Evolutionary conservation across 2,113 vertebrate species (phyloP).

Genomic region (Speoplatyrhinus poulsoni): DNA sequence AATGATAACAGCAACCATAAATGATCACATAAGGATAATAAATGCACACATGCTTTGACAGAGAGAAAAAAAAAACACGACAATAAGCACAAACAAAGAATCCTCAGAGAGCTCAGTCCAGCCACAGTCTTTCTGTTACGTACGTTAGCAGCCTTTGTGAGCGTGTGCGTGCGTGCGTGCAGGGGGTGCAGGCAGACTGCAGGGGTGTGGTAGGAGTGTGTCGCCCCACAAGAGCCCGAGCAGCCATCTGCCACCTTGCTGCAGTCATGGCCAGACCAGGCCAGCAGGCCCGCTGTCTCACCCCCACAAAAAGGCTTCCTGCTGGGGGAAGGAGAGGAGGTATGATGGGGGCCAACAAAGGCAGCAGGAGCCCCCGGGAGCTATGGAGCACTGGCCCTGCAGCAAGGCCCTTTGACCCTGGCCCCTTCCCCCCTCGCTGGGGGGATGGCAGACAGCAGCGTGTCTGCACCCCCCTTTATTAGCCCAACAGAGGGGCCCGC

Average conservation of each 20-base stretch:
- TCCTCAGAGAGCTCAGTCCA: conserved; percentile 55
- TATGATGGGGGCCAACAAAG: conserved; percentile 46
- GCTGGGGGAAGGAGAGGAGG: conserved; percentile 41
- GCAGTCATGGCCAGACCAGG: conserved; percentile 57
- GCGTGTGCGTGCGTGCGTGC: conserved; percentile 45
- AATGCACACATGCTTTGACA: conserved; percentile 46
- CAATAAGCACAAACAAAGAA: conserved; percentile 53
- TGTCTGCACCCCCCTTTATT: conserved; percentile 66
- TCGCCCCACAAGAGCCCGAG: conserved; percentile 82
- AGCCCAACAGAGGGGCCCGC: conserved; percentile 55
- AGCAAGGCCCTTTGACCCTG: conserved; percentile 61
- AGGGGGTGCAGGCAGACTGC: conserved; percentile 18
- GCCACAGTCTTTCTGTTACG: conserved; percentile 10
- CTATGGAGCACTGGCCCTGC: conserved; percentile 10
- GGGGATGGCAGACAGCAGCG: conserved; percentile 57
- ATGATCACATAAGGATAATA: conserved; percentile 52
- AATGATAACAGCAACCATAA: conserved; percentile 52
- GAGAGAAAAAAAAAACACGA: conserved; percentile 46
- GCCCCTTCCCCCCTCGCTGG: conserved; percentile 33
- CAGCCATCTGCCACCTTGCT: conserved; percentile 87
- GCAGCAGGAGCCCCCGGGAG: not conserved
- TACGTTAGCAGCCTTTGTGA: conserved; percentile 18
- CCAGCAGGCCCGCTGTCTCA: conserved; percentile 66
- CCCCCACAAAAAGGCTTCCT: conserved; percentile 63
- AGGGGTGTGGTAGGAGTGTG: conserved; percentile 63